Percentiles rank a stretch among this genome's conserved stretches.
Evolutionary conservation across 1,140 invertebrate species (phyloP).

Genomic region (Pseudomyrmex pallidus): DNA sequence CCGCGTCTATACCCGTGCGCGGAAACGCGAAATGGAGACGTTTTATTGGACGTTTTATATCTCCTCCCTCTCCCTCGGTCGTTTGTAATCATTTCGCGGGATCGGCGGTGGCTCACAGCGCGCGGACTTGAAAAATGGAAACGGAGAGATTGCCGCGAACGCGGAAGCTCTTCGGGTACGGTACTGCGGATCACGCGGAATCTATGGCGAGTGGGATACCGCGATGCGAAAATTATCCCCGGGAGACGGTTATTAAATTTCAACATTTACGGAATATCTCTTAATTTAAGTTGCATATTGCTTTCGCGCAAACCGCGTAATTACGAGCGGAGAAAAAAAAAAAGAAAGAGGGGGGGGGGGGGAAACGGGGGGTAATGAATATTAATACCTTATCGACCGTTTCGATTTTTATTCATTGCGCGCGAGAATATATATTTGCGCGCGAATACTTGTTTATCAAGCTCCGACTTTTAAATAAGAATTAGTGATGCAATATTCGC

Average conservation of each 20-base stretch:
- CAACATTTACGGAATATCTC: background rate
- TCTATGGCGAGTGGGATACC: constrained; percentile 17
- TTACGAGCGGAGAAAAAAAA: background rate
- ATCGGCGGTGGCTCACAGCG: constrained; percentile 52
- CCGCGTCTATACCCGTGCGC: constrained; percentile 40
- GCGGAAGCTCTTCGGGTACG: constrained; percentile 5
- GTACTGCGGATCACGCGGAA: background rate
- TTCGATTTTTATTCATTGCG: too few species aligned
- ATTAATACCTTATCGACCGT: background rate
- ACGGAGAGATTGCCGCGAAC: constrained; percentile 27
- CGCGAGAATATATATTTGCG: too few species aligned
- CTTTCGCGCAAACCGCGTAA: background rate
- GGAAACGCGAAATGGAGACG: constrained; percentile 69
- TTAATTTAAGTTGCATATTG: background rate
- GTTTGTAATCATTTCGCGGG: constrained; percentile 75
- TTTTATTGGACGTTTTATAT: constrained; percentile 75
- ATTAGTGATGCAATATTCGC: too few species aligned
- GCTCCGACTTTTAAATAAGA: too few species aligned
- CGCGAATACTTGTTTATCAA: too few species aligned
- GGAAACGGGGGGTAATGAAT: background rate
- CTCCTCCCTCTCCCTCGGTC: constrained; percentile 17
- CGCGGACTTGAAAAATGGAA: constrained; percentile 73
- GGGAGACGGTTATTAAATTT: constrained; percentile 31
- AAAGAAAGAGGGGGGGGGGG: too few species aligned
- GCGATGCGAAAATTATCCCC: background rate